Percentiles rank a stretch among this genome's conserved stretches.
These are phyloP conservation scores for Empidonax alnorum DNA, from an alignment of 2,113 vertebrate genomes.

Conservation along the genomic window DNA sequence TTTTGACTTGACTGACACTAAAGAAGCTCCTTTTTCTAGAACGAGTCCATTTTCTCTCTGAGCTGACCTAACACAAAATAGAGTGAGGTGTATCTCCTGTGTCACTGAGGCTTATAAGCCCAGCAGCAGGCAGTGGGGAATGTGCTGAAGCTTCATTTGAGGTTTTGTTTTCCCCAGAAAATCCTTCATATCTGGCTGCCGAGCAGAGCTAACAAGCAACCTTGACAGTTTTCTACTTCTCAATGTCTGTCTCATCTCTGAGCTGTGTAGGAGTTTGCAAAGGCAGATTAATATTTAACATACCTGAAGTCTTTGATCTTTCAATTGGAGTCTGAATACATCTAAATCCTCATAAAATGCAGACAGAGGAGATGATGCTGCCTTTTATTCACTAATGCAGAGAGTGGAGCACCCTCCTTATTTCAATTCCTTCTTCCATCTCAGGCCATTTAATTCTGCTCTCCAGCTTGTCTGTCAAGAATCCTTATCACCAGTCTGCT, in stretches of 20 bases:
- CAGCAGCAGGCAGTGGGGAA: background rate
- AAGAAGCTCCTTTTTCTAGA: background rate
- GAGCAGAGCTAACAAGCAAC: background rate
- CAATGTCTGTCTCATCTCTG: background rate
- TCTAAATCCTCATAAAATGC: background rate
- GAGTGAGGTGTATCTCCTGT: background rate
- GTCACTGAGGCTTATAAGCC: background rate
- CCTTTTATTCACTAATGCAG: background rate
- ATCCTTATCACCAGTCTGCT: background rate
- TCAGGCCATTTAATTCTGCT: background rate
- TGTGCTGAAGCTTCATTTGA: background rate
- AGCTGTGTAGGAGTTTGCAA: background rate
- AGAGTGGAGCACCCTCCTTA: background rate
- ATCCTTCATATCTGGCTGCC: background rate
- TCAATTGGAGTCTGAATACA: background rate
- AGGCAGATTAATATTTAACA: conserved; percentile 42
- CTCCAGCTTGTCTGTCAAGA: background rate
- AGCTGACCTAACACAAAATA: background rate
- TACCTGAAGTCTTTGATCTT: conserved; percentile 38
- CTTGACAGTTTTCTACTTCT: background rate
- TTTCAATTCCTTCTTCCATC: background rate
- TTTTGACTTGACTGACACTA: background rate
- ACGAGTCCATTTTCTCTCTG: background rate
- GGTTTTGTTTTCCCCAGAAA: background rate
- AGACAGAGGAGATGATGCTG: background rate